Evolutionary conservation across 2,888 invertebrate species (phyloP), one percentile per base, ranked within the genome.

Genomic region (Antheraea yamamai): DNA sequence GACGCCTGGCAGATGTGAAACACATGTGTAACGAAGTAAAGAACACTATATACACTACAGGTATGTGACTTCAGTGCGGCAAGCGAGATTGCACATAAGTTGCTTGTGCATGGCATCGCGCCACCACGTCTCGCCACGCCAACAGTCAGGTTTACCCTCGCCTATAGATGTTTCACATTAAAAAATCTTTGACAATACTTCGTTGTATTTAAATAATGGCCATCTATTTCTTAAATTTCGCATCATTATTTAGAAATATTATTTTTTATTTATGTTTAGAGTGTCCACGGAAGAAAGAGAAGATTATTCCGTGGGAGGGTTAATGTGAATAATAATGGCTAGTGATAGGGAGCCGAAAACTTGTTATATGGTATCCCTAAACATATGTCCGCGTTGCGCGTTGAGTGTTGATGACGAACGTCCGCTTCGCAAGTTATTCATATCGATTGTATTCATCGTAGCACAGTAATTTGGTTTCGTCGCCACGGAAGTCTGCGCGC

Each of bases 401-500:
- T 66, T 3, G 30, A 30, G 18, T 14, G 20, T 79, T 77, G 83
- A 87, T 88, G 87, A 88, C 85, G 86, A 84, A 84, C 81, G 79
- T 82, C 80, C 81, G 76, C 79, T 78, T 80, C 79, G 82, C 81
- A 81, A 85, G 78, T 83, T 81, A 80, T 83, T 80, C 78, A 76
- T 84, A 90, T 92, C 86, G 91, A 93, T 93, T 88, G 87, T 89
- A 90, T 90, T 84, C 77, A 80, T 82, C 84, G 82, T 85, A 75
- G 77, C 76, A 66, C 64, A 81, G 88, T 87, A 89, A 88, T 91
- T 88, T 85, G 89, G 91, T 90, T 90, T 90, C 90, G 93, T 93
- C 92, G 93, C 90, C 88, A 89, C 87, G 82, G 84, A 89, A 89
- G 92, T 94, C 93, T 92, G 94, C 86, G 82, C 87, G 88, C 90